Evolutionary conservation across 2,888 invertebrate genomes (phyloP), one percentile per base, ranked within the genome.

Genomic region (Parasteatoda lunata): DNA sequence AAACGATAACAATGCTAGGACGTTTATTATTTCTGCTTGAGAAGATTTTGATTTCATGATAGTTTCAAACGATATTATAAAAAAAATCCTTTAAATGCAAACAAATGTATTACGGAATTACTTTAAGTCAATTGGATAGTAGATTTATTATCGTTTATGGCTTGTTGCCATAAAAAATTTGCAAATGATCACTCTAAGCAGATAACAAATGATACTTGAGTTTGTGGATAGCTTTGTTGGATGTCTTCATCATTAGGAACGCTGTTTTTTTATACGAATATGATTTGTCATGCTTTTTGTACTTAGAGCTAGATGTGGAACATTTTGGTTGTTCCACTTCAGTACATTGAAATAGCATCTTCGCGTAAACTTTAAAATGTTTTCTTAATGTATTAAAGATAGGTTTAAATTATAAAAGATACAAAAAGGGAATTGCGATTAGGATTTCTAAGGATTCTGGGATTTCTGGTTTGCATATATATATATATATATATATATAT

Each of bases 191-290:
- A 64, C 59, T 47, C 70, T 82, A 76, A 82, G 76, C 69, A 76
- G 82, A 82, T 82, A 76, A 76, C 64, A 82, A 82, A 82, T 69
- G 76, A 70, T 48, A 68, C 82, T 82, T 70, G 75, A 76, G 69
- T 76, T 69, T 82, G 76, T 15, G 70, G 70, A 73, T 71, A 69
- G 77, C 47, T 68, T 47, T 54, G 7, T 52, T 13, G 51, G 52
- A 69, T 77, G 52, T n/a, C 9, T 66, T n/a, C 11, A 59, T 59
- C 59, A 59, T 59, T 59, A 59, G 4, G 9, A 15, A n/a, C n/a
- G 48, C 48, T 9, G 15, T 7, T 65, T 47, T 70, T 64, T 45
- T 45, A 54, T 45, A 45, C 45, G 30, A 30, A 30, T 30, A 30
- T 30, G 30, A 30, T 30, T 30, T 30, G 30, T 30, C 30, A 30